Conservation (phyloP, 2,113 vertebrate genomes). For the Pelmatolapia mariae region DNA sequence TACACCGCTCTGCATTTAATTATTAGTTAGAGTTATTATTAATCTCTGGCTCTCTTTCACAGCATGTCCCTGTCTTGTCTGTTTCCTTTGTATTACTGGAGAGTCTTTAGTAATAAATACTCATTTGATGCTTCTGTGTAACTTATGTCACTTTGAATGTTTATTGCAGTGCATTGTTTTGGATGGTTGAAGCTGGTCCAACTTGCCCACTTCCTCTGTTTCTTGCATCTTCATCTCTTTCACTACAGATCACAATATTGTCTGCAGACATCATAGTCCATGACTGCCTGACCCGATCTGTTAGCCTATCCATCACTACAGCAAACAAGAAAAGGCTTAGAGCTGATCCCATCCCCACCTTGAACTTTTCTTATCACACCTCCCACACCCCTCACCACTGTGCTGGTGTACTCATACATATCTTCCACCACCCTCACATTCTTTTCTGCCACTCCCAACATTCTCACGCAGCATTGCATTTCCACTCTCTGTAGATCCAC, state of each 20-base stretch:
- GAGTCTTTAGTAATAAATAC: neutral
- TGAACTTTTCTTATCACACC: neutral
- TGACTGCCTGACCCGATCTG: neutral
- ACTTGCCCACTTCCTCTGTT: neutral
- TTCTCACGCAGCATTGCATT: neutral
- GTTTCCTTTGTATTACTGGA: neutral
- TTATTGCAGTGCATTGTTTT: neutral
- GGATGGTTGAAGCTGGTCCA: neutral
- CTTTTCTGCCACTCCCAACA: neutral
- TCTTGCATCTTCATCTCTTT: neutral
- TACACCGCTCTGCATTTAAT: neutral
- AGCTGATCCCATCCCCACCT: neutral
- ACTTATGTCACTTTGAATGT: neutral
- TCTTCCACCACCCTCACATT: neutral
- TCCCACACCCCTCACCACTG: neutral
- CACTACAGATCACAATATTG: neutral
- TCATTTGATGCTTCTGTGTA: neutral
- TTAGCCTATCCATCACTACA: neutral
- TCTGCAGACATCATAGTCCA: neutral
- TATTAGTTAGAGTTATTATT: neutral
- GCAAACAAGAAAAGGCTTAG: neutral
- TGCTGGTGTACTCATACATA: neutral
- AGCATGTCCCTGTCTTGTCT: neutral
- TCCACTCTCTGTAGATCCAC: neutral
- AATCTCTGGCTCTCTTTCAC: neutral